phyloP scores from a whole-genome alignment of 2,113 vertebrate genomes.

The Lycocorax pyrrhopterus region DNA sequence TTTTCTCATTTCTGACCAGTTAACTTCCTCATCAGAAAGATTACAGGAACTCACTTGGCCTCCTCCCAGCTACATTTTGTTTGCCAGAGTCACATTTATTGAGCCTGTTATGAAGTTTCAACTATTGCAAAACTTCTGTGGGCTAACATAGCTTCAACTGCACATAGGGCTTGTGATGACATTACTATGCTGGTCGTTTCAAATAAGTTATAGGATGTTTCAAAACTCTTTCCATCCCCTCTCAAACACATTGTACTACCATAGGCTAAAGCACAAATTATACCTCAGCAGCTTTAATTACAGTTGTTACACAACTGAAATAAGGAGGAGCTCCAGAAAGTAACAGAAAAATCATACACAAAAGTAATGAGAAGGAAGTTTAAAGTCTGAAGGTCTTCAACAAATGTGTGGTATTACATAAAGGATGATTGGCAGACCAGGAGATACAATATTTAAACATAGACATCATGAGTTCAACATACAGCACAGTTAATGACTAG shows the following conservation, averaged over 20 bases:
- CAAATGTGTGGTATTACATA: background rate
- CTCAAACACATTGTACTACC: background rate
- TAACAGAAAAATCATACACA: background rate
- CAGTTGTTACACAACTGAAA: background rate
- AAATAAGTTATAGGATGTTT: background rate
- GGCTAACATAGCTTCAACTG: background rate
- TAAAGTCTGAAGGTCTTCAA: background rate
- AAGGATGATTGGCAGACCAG: background rate
- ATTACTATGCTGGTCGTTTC: background rate
- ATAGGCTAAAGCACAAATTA: background rate
- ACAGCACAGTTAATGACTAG: background rate
- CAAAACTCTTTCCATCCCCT: background rate
- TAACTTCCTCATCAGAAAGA: background rate
- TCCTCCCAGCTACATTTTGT: background rate
- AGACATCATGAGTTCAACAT: background rate
- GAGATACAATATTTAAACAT: background rate
- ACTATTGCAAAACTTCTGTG: fast-evolving
- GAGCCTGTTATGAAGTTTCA: background rate
- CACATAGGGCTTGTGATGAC: background rate
- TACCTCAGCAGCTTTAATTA: background rate
- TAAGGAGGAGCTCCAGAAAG: background rate
- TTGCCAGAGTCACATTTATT: background rate
- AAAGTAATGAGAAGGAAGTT: background rate
- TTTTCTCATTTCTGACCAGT: background rate
- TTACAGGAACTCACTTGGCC: background rate